Percentiles rank a stretch among this genome's conserved stretches.
Conservation (phyloP, 2,888 invertebrate genomes). For the Chorisops tibialis region DNA sequence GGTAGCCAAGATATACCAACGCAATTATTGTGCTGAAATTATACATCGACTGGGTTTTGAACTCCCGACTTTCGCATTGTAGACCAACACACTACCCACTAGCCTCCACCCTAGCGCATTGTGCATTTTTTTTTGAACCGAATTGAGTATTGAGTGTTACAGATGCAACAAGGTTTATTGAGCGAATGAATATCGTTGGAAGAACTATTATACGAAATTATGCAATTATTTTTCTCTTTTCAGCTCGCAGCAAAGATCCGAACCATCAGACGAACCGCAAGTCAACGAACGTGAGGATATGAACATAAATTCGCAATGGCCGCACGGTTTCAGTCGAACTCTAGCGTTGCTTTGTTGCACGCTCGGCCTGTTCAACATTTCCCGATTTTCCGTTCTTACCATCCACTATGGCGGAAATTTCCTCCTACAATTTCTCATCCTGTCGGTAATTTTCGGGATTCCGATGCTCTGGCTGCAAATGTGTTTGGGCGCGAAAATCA, state of each 20-base stretch:
- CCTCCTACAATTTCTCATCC: slow-evolving; percentile 80
- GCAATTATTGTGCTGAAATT: no score
- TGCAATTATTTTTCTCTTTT: no score
- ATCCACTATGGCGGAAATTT: slow-evolving; percentile 85
- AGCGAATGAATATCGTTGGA: no score
- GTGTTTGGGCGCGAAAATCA: slow-evolving; percentile 79
- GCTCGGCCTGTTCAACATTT: slow-evolving; percentile 82
- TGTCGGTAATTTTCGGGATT: slow-evolving; percentile 77
- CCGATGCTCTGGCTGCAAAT: slow-evolving; percentile 81
- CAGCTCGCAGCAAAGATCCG: slow-evolving; percentile 1
- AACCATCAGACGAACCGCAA: slow-evolving; percentile 23
- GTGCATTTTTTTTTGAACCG: no score
- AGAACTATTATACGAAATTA: no score
- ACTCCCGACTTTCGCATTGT: no score
- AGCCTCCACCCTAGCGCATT: no score
- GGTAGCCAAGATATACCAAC: no score
- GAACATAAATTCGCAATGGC: slow-evolving; percentile 55
- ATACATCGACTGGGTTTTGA: no score
- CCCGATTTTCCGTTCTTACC: slow-evolving; percentile 80
- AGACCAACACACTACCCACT: no score
- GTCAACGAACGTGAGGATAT: slow-evolving; percentile 36
- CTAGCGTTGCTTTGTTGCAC: slow-evolving; percentile 82
- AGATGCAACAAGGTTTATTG: no score
- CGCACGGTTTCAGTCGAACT: slow-evolving; percentile 71
- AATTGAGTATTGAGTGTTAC: no score